Evolutionary conservation across 23 tunicate genomes (phyloP), one percentile per base, ranked within the genome.

Genomic region (Ciona savignyi): DNA sequence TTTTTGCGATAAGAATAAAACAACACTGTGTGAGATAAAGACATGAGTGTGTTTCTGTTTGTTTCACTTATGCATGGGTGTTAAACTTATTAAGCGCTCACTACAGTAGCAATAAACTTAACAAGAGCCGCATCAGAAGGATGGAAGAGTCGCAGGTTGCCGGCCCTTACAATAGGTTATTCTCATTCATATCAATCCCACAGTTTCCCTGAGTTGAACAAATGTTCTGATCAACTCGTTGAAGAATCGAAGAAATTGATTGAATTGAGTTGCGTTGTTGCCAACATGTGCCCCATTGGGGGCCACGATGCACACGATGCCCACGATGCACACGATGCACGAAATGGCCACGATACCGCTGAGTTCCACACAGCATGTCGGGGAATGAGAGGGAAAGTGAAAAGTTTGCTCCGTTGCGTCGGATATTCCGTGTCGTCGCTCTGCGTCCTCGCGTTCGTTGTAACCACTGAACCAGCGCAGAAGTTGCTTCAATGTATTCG

Each of bases 221-320:
- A 74, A 23, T 74, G 73, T 19, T 65, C 75, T 25, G 35, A 66
- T 25, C 74, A 42, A 34, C 65, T 77, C 20, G 81, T 77, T 6
- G 35, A 77, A 29, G 81, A 77, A 25, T 66, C 65, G 35, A 71
- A 67, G 35, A 77, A 77, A 28, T 29, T 77, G 32, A 34, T 77
- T 29, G 81, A 77, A 26, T 23, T 77, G 65, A 30, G 27, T 35
- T 67, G 75, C 22, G 26, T 29, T 24, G 81, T 77, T 20, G 34
- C 23, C 21, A 67, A 42, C 9, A 2, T 67, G 23, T 35, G 35
- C 1, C 65, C 81, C 15, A n/a, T n/a, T n/a, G n/a, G n/a, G n/a
- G n/a, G n/a, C n/a, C n/a, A n/a, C n/a, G n/a, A n/a, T n/a, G 9
- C 56, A 9, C 56, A 6, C 15, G 9, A 9, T 6, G 9, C 56